Base-by-base conservation (phyloP, 2,888 invertebrate species). In the Epirrhoe alternata region DNA sequence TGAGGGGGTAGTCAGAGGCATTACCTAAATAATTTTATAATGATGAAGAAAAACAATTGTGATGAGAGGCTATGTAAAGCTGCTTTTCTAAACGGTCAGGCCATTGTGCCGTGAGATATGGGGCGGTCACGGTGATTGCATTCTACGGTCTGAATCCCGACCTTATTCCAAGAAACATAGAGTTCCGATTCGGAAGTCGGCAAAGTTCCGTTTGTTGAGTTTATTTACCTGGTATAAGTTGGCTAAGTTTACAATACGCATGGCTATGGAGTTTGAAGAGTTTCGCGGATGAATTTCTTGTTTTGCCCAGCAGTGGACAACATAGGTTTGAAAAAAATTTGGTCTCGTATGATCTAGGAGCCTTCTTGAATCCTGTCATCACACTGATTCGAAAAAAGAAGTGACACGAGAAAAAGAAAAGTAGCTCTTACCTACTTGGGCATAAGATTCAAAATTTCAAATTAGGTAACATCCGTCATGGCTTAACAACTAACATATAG, bases 61-160 rank as follows among this genome's bases (percentile, higher is more conserved):
- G 33, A 6, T 8, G 16, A 35, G 38, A 38, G 38, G 24, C 12
- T 4, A 12, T 30, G 0, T n/a, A 24, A 24, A 30, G 33, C 12
- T 35, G 24, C 16, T 54, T 17, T 50, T 59, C n/a, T 38, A 59
- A 64, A 47, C 58, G 42, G 60, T 42, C 42, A 59, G 59, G 53
- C 69, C 59, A 74, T 74, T 74, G 74, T 74, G 64, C 68, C 62
- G 66, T 72, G 70, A 68, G 72, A 72, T 74, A 72, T 71, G 71
- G 68, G 60, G 60, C 71, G 68, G 66, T 61, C 67, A 64, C 73
- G 68, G 66, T 66, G 47, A 61, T 33, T 67, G 66, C 65, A 53
- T 64, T 60, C 33, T 64, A 63, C 64, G 56, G 33, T 60, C 70
- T 69, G 69, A 67, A 69, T 69, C 16, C 61, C 6, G 56, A 42